phyloP scores from a whole-genome alignment of 1,140 invertebrate genomes.

The Whitmania pigra region DNA sequence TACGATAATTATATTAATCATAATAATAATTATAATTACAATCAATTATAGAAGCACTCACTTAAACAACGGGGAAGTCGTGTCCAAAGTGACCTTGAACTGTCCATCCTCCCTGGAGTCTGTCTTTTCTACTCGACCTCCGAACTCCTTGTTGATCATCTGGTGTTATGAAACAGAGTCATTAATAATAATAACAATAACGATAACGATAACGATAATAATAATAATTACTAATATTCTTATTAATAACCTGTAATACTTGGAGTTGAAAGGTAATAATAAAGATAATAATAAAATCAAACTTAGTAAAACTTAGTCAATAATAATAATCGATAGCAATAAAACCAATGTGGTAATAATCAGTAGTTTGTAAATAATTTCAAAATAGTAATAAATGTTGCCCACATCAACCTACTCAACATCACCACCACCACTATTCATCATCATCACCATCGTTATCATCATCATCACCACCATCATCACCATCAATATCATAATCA shows the following conservation, averaged over 20 bases:
- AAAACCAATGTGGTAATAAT: too few species aligned
- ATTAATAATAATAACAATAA: background rate
- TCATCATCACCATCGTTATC: background rate
- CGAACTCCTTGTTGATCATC: conserved; percentile 96
- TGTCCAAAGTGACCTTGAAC: conserved; percentile 74
- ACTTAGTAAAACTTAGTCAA: too few species aligned
- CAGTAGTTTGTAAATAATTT: too few species aligned
- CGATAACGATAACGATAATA: background rate
- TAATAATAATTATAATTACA: background rate
- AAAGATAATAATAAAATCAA: too few species aligned
- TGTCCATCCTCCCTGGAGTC: conserved; percentile 87
- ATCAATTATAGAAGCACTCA: conserved; percentile 46
- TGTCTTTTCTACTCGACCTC: conserved; percentile 75
- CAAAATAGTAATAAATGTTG: too few species aligned
- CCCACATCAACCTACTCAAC: background rate
- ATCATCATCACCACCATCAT: too few species aligned
- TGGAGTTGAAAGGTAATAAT: too few species aligned
- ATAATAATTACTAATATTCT: too few species aligned
- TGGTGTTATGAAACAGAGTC: conserved; percentile 38
- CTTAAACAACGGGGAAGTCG: conserved; percentile 80
- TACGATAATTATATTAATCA: too few species aligned
- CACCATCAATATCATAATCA: too few species aligned
- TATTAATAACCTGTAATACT: too few species aligned
- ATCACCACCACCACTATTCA: background rate
- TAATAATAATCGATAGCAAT: too few species aligned